Percentiles rank a stretch among this genome's conserved stretches.
phyloP scores from a whole-genome alignment of 2,888 invertebrate species.

The Eupelmus urozonus region DNA sequence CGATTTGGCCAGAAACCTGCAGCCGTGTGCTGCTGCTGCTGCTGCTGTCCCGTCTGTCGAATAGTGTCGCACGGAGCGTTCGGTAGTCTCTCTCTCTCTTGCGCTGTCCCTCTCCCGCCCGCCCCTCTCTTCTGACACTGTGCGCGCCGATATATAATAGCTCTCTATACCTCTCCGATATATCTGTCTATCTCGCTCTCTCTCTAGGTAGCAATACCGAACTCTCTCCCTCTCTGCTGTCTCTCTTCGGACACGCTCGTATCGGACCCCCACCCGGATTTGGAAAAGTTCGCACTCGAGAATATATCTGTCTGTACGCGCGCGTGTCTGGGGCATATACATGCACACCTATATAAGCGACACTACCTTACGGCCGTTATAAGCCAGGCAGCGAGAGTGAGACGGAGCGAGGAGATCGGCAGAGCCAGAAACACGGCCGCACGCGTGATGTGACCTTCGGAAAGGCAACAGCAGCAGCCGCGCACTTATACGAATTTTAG shows the following conservation, averaged over 20 bases:
- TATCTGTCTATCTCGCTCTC: conserved; percentile 1
- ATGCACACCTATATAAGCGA: no score
- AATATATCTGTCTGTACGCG: no score
- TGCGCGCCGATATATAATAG: conserved; percentile 4
- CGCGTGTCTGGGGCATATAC: no score
- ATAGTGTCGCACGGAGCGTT: conserved; percentile 37
- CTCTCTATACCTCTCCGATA: not conserved
- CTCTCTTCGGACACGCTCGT: no score
- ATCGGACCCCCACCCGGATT: conserved; percentile 56
- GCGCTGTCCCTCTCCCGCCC: not conserved
- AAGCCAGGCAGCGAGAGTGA: not conserved
- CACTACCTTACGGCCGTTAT: no score
- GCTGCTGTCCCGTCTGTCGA: no score
- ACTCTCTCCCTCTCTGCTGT: no score
- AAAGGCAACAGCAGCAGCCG: conserved; percentile 27
- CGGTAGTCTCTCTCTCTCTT: no score
- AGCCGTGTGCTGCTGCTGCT: conserved; percentile 31
- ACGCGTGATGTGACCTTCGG: conserved; percentile 41
- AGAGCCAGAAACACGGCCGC: conserved; percentile 28
- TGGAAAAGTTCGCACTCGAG: conserved; percentile 52
- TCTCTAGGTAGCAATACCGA: no score
- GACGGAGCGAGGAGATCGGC: conserved; percentile 9
- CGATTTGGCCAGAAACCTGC: conserved; percentile 55
- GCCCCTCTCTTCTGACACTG: no score
- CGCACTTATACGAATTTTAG: conserved; percentile 45